Base-by-base conservation (phyloP, 2,113 vertebrate species). In the Opisthocomus hoazin region DNA sequence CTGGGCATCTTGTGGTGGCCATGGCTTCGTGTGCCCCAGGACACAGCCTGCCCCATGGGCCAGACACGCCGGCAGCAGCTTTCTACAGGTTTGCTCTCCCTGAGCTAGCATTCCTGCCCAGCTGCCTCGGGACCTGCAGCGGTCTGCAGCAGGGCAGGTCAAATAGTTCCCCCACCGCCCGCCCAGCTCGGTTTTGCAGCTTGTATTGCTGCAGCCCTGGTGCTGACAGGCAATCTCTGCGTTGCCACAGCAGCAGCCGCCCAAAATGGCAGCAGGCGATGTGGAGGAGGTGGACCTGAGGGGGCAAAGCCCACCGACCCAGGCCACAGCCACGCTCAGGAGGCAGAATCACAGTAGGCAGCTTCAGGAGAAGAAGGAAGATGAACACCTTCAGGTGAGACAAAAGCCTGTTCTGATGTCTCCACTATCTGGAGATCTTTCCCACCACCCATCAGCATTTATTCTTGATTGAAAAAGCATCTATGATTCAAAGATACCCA, bases 11-110 rank as follows among this genome's bases (percentile, higher is more conserved):
- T 65, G 63, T 1, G 22, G 51, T 53, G 65, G 36, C 73, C n/a
- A 0, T 0, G 26, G 39, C 27, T 43, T 23, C 1, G 0, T 45
- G 68, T 64, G 48, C 9, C 51, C 21, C 34, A 12, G 80, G 75
- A 58, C 76, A 41, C n/a, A 26, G 53, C 15, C 57, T 22, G 57
- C 11, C 43, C 36, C 30, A 36, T 0, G 10, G 65, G 18, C 34
- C 46, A 48, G 41, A 22, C 36, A 24, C 0, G 0, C 29, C 54
- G 78, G 17, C 16, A 46, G 24, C 43, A 64, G 32, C 64, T 12
- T 58, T 24, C 36, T 26, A 3, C 27, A 46, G 45, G 27, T 39
- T 9, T 41, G 20, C 34, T 20, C 43, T 41, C 13, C 56, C 51
- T 15, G 30, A 26, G 45, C 58, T 27, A 34, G 3, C 5, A 3